Base-by-base conservation (phyloP, 1,140 invertebrate genomes). In the Brachionus asplanchnoidis region DNA sequence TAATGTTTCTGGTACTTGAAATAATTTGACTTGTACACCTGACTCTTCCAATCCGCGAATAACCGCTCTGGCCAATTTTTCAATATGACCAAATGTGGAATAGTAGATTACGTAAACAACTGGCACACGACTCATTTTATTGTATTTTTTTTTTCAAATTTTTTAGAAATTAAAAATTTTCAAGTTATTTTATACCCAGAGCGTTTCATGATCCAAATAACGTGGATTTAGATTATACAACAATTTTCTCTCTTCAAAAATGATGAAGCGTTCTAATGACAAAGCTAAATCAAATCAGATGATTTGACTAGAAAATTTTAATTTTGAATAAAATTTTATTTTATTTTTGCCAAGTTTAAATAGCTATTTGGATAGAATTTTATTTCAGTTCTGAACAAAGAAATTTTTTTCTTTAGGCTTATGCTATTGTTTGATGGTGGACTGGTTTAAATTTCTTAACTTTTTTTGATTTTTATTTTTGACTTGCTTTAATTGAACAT, bases 71-170 rank as follows among this genome's bases (percentile, higher is more conserved):
- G 82, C 82, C 17, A 84, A 40, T 36, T 50, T 68, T 56, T 68
- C 82, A 46, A 84, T 60, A 46, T 84, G 82, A 40, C 82, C 82
- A 84, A 46, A 84, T 9, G 60, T 84, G 28, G 82, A 84, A 56
- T 84, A 84, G 26, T 84, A 84, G 36, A 84, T 73, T 2, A 84
- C 82, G 46, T 56, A 84, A 32, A 84, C 82, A 7, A 70, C 32
- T 68, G 65, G 82, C 23, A n/a, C 3, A 28, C 82, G 82, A 53
- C 79, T 82, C 79, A 82, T 82, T 82, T 68, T 82, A 36, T 11
- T 14, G 28, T 73, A 12, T 36, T 36, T 36, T 46, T 46, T 46
- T n/a, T 46, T 5, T n/a, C n/a, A n/a, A 36, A 53, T 17, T 50
- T 53, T 14, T n/a, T 53, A 17, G 1, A 53, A 53, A n/a, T n/a